Conservation (phyloP, 2,888 invertebrate species). For the Unio delphinus region DNA sequence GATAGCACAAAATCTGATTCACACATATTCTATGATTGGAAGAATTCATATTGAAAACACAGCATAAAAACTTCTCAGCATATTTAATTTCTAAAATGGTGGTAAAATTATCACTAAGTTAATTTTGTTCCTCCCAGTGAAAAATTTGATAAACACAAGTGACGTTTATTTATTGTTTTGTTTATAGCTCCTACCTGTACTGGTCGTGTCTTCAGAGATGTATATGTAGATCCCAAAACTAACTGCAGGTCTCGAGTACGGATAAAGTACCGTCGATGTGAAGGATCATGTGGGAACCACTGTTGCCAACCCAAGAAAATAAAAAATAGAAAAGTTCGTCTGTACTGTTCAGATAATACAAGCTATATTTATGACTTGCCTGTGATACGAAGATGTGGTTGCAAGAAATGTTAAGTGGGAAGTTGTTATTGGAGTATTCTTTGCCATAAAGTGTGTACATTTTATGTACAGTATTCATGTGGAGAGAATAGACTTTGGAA, state of each 20-base stretch:
- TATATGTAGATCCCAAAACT: conserved; percentile 85
- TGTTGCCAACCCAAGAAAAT: conserved; percentile 95
- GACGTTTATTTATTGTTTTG: conserved; percentile 9
- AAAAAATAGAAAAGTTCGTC: conserved; percentile 93
- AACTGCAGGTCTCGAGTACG: conserved; percentile 91
- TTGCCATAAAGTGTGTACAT: too few relatives aligned
- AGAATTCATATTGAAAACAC: too few relatives aligned
- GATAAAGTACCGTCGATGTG: conserved; percentile 90
- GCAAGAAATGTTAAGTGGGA: conserved; percentile 73
- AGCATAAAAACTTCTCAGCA: too few relatives aligned
- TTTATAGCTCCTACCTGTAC: conserved; percentile 82
- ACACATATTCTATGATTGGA: too few relatives aligned
- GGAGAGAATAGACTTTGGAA: too few relatives aligned
- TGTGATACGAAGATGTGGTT: conserved; percentile 96
- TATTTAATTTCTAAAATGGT: too few relatives aligned
- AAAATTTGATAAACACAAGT: not conserved
- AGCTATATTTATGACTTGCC: conserved; percentile 96
- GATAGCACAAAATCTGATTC: too few relatives aligned
- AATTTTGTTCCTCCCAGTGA: not conserved
- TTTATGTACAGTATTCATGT: too few relatives aligned
- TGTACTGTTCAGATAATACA: conserved; percentile 90
- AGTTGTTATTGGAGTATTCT: too few relatives aligned
- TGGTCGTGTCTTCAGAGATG: conserved; percentile 91
- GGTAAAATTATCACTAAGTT: too few relatives aligned
- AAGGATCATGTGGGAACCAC: conserved; percentile 78